A percentile compares a stretch with the other conserved stretches of the same genome.
phyloP scores from a whole-genome alignment of 2,113 vertebrate genomes.

The Ptychochromis oligacanthus region DNA sequence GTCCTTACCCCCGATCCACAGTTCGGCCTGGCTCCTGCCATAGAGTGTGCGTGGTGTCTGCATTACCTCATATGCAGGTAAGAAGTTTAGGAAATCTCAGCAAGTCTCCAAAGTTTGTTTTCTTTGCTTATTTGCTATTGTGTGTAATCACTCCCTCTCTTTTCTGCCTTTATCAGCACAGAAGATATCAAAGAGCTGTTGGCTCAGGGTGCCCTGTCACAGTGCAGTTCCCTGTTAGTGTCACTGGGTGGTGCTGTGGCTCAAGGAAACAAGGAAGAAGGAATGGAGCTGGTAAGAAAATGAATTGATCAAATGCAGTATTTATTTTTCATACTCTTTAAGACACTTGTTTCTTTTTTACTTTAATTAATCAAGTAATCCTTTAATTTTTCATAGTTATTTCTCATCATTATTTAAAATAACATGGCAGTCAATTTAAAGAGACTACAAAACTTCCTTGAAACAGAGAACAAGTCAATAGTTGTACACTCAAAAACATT shows the following conservation, averaged over 20 bases:
- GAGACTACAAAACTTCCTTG: no score
- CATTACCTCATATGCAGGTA: slow-evolving; percentile 93
- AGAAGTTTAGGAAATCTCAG: not conserved
- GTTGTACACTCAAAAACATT: no score
- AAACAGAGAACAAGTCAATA: no score
- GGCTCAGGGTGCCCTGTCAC: slow-evolving; percentile 76
- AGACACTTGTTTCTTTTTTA: not conserved
- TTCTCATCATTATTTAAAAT: not conserved
- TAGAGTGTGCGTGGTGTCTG: slow-evolving; percentile 95
- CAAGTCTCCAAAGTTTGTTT: not conserved
- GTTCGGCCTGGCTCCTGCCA: slow-evolving; percentile 81
- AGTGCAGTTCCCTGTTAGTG: slow-evolving; percentile 82
- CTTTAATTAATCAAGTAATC: not conserved
- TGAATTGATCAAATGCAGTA: not conserved
- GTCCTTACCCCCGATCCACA: slow-evolving; percentile 81
- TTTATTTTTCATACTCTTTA: not conserved
- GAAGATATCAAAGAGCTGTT: slow-evolving; percentile 75
- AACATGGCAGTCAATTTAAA: not conserved
- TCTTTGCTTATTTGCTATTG: not conserved
- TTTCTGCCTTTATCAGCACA: slow-evolving; percentile 69
- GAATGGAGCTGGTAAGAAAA: slow-evolving; percentile 87
- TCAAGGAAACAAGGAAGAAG: slow-evolving; percentile 70
- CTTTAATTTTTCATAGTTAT: no score
- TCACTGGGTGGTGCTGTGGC: slow-evolving; percentile 81
- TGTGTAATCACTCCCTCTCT: not conserved